Evolutionary conservation across 2,113 vertebrate genomes (phyloP), one percentile per base, ranked within the genome.

Genomic region (Clarias macrocephalus): DNA sequence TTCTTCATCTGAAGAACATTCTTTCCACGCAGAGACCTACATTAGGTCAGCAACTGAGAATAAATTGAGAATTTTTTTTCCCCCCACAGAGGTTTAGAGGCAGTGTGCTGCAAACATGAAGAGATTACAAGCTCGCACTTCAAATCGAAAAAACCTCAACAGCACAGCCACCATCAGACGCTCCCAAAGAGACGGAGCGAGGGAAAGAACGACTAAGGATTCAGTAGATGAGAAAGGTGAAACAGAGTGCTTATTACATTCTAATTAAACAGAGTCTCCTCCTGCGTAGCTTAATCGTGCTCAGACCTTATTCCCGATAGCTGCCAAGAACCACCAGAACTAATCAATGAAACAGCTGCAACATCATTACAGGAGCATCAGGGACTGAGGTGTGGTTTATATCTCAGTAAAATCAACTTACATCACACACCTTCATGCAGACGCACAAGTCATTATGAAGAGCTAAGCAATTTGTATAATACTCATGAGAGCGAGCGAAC

Each of bases 291-390:
- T 86, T 88, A 87, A 88, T 90, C 72, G 86, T 48, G 37, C 77
- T 82, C 68, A 66, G 85, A 85, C 89, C 86, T 65, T 87, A 81
- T 87, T 89, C 86, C 70, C 19, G 48, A 81, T 48, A 65, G 59
- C 79, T 37, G 80, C 28, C 56, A 57, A 86, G 86, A 73, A 80
- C 77, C 62, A 85, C 88, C 81, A 75, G 77, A 89, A 88, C 87
- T 89, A 90, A 89, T 91, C 87, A 86, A 90, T 90, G 57, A 88
- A 87, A 87, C 21, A 70, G 85, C 88, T 85, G 87, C 65, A 83
- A 48, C 81, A 87, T 86, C 88, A 68, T 88, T 87, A 82, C 82
- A 77, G 75, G 83, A 72, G 28, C 77, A 70, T 80, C 42, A 42
- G 88, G 77, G 83, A 73, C 77, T 33, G 12, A 87, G 80, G 83